These are phyloP conservation scores for Delia radicum DNA, from an alignment of 1,140 invertebrate genomes.

Conservation along the genomic window DNA sequence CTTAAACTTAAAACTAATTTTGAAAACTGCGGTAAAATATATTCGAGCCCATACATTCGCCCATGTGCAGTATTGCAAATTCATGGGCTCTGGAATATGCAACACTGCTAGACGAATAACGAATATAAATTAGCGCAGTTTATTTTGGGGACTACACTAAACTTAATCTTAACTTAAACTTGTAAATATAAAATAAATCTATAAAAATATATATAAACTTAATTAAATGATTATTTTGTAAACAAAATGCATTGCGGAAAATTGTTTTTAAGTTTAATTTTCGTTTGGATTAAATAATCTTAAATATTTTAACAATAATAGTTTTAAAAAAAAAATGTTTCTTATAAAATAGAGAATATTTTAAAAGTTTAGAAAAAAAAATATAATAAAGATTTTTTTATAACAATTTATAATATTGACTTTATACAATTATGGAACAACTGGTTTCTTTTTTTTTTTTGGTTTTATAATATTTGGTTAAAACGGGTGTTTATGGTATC, in stretches of 20 bases:
- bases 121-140: slow-evolving; percentile 3
- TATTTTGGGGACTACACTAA: background rate
- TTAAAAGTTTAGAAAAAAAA: background rate
- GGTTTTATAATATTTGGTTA: background rate
- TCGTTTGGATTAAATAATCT: background rate
- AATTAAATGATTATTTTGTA: background rate
- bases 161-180: background rate
- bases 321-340: background rate
- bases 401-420: slow-evolving; percentile 17
- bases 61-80: background rate
- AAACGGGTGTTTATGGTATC: background rate
- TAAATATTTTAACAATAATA: too few species aligned
- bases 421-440: slow-evolving; percentile 52
- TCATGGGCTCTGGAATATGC: slow-evolving; percentile 2
- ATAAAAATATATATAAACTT: background rate
- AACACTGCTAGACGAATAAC: background rate
- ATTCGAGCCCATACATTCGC: slow-evolving; percentile 6
- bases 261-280: background rate
- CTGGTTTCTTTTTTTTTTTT: too few species aligned
- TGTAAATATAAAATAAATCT: background rate
- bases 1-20: background rate
- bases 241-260: background rate
- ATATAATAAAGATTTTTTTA: background rate
- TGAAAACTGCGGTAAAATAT: background rate
- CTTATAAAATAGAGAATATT: background rate